Evolutionary conservation across 2,797 vertebrate species (phyloP).

Genomic region (Sebastes reedi): DNA sequence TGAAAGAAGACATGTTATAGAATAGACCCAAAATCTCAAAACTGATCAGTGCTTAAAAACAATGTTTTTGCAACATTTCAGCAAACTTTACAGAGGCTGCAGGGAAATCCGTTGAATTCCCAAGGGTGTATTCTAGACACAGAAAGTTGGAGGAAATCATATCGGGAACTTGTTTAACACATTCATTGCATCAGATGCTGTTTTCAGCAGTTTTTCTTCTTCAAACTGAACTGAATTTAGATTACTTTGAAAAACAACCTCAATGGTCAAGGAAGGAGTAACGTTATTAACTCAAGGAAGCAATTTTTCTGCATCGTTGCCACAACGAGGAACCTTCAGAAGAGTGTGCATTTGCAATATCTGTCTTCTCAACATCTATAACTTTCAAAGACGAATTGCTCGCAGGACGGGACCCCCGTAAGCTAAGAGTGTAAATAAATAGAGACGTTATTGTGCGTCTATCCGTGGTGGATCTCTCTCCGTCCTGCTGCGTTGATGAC

Average conservation of each 20-base stretch:
- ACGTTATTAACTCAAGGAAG: background rate
- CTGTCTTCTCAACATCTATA: background rate
- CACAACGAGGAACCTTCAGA: background rate
- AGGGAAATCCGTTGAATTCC: background rate
- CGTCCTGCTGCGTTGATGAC: conserved; percentile 25
- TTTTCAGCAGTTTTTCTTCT: background rate
- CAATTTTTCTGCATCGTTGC: background rate
- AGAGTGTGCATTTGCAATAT: background rate
- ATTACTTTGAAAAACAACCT: background rate
- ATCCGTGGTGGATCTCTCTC: background rate
- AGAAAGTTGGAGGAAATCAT: background rate
- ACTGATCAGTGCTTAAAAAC: too few species aligned
- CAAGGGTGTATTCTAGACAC: background rate
- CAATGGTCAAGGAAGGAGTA: background rate
- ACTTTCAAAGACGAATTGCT: background rate
- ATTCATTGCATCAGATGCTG: background rate
- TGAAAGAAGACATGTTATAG: too few species aligned
- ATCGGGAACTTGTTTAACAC: background rate
- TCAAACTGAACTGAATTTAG: background rate
- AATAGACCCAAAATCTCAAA: too few species aligned
- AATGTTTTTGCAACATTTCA: background rate
- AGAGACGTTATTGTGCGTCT: background rate
- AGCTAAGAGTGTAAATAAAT: background rate
- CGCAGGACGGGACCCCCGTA: background rate
- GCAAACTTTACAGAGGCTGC: background rate